Evolutionary conservation across 2,797 vertebrate genomes (phyloP).

Genomic region (Hoplostethus atlanticus): DNA sequence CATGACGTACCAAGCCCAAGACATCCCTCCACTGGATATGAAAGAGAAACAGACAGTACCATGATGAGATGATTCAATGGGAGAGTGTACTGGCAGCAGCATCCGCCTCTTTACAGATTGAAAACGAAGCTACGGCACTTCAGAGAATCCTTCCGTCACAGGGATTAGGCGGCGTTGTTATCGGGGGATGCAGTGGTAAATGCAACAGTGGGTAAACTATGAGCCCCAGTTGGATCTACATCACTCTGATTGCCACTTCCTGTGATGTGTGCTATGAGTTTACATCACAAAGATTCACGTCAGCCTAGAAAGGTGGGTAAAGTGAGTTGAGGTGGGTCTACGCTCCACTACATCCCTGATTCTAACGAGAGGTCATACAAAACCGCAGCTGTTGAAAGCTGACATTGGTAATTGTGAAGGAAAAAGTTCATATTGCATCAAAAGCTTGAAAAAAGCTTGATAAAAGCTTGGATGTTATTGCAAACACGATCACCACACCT

Average conservation of each 20-base stretch:
- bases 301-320: too few species aligned
- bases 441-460: background rate
- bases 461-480: background rate
- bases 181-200: background rate
- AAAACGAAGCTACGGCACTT: constrained; percentile 3
- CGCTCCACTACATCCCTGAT: too few species aligned
- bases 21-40: constrained; percentile 87
- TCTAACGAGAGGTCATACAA: too few species aligned
- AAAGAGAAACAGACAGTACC: constrained; percentile 76
- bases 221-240: background rate
- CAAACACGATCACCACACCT: background rate
- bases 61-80: constrained; percentile 35
- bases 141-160: background rate
- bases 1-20: constrained; percentile 86
- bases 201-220: background rate
- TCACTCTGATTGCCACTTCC: too few species aligned
- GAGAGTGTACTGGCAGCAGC: background rate
- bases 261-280: too few species aligned
- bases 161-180: background rate
- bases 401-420: background rate
- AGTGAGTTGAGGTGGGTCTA: too few species aligned
- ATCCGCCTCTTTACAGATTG: background rate
- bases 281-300: too few species aligned
- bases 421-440: background rate
- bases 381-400: too few species aligned